A percentile compares a stretch with the other conserved stretches of the same genome.
Evolutionary conservation across 2,113 vertebrate species (phyloP).

Genomic region (Peromyscus leucopus): DNA sequence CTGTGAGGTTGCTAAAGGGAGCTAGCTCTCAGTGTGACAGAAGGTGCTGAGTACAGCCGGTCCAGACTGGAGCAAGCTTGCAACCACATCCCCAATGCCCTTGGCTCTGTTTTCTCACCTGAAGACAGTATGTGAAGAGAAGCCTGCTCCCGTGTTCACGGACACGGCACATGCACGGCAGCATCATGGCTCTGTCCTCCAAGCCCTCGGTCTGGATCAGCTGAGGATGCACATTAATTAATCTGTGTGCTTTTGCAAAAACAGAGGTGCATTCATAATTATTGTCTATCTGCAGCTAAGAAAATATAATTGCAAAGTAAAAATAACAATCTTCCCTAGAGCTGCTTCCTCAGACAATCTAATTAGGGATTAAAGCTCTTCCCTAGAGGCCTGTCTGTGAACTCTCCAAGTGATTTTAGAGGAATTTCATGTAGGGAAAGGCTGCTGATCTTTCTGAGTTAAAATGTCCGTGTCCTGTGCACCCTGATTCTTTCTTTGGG

Average conservation of each 20-base stretch:
- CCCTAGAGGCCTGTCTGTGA: neutral
- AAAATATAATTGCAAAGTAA: neutral
- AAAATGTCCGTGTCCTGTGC: too few species aligned
- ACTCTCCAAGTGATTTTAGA: neutral
- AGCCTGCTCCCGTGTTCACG: neutral
- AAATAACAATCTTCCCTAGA: neutral
- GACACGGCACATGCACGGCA: fast-evolving
- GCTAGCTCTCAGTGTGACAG: neutral
- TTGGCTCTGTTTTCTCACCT: fast-evolving
- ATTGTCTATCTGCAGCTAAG: neutral
- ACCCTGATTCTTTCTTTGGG: neutral
- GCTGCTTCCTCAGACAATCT: neutral
- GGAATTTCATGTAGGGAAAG: neutral
- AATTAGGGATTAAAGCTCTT: neutral
- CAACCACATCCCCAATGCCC: fast-evolving
- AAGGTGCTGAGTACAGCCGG: neutral
- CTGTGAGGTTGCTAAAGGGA: neutral
- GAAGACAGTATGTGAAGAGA: neutral
- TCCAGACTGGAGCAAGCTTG: neutral
- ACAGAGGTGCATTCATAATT: neutral
- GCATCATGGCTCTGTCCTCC: neutral
- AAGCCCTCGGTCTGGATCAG: neutral
- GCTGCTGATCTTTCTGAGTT: neutral
- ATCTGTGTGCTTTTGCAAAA: neutral
- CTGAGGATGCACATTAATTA: neutral